A percentile compares a stretch with the other conserved stretches of the same genome.
These are phyloP conservation scores for Orycteropus afer DNA, from an alignment of 2,113 vertebrate genomes.

Conservation along the genomic window DNA sequence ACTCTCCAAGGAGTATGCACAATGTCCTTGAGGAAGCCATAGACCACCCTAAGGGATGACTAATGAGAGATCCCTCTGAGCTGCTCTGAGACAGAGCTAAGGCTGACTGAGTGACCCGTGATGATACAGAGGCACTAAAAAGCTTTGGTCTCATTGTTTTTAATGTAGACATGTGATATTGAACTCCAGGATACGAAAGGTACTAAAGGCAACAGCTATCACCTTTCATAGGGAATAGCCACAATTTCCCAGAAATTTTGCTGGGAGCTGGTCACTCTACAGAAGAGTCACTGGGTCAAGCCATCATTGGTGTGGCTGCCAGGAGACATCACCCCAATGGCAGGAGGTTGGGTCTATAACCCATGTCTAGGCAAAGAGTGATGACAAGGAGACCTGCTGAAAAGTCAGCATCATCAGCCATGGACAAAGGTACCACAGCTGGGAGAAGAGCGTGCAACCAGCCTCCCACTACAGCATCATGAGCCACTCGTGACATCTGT, in stretches of 20 bases:
- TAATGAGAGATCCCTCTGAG: background rate
- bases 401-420: background rate
- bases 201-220: accelerated
- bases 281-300: background rate
- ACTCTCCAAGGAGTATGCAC: background rate
- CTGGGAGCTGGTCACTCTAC: background rate
- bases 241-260: accelerated
- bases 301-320: background rate
- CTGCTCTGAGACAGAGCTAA: background rate
- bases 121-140: background rate
- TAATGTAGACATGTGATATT: no score
- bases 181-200: background rate
- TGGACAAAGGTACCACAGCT: no score
- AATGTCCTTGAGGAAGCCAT: background rate
- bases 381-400: no score
- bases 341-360: background rate
- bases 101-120: background rate
- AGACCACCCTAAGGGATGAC: accelerated
- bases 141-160: background rate
- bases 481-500: background rate
- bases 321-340: background rate
- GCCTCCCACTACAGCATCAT: accelerated
- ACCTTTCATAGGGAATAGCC: background rate
- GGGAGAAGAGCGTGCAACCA: background rate
- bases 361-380: background rate